These are phyloP conservation scores for Mercenaria mercenaria DNA, from an alignment of 1,140 invertebrate genomes.

Conservation along the genomic window DNA sequence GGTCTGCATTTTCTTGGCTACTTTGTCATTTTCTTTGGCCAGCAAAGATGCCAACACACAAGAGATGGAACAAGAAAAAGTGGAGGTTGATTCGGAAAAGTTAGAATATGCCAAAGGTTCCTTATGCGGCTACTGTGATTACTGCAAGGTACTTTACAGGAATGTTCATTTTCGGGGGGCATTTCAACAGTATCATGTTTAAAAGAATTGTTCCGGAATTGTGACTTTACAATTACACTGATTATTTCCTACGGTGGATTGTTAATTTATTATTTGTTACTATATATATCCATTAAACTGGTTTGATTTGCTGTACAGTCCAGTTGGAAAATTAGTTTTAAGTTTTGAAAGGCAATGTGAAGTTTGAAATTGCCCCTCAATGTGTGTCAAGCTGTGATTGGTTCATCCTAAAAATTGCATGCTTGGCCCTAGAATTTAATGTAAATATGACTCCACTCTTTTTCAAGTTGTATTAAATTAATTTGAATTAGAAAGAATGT, in stretches of 20 bases:
- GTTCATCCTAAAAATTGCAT: not conserved
- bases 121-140: conserved; percentile 80
- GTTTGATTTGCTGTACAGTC: too few relatives aligned
- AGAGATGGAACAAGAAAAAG: conserved; percentile 59
- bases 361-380: not conserved
- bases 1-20: not conserved
- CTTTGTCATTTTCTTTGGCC: conserved; percentile 22
- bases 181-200: conserved; percentile 31
- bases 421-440: too few relatives aligned
- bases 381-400: conserved; percentile 35
- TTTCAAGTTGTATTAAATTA: too few relatives aligned
- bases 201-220: too few relatives aligned
- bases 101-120: conserved; percentile 82
- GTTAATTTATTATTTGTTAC: too few relatives aligned
- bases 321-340: too few relatives aligned
- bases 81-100: conserved; percentile 69
- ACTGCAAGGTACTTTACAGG: conserved; percentile 77
- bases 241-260: not conserved
- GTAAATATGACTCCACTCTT: too few relatives aligned
- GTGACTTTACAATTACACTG: not conserved
- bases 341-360: not conserved
- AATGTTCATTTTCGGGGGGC: not conserved
- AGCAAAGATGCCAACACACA: conserved; percentile 7
- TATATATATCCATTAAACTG: too few relatives aligned
- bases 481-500: too few relatives aligned